Evolutionary conservation across 92 coral and sea anemone genomes (phyloP).

Genomic region (Metridium senile): DNA sequence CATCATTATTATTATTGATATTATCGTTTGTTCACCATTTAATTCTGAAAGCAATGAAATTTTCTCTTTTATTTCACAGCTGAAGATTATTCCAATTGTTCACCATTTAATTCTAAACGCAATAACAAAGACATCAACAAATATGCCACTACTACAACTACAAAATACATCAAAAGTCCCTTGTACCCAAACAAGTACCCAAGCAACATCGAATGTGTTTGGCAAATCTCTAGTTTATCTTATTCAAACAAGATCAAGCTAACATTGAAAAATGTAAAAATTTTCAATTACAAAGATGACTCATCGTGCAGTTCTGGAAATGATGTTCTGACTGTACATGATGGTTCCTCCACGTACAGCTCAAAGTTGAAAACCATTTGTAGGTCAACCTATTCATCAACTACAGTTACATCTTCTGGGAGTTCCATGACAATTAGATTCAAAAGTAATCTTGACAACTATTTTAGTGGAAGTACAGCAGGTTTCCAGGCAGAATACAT

Average conservation of each 20-base stretch:
- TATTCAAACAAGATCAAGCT: neutral
- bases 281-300: neutral
- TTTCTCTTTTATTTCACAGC: neutral
- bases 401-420: constrained; percentile 16
- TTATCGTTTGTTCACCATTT: no score
- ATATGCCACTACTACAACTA: neutral
- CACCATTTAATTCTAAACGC: constrained; percentile 8
- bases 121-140: constrained; percentile 12
- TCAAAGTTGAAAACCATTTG: neutral
- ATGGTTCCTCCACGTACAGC: neutral
- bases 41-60: no score
- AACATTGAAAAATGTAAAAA: neutral
- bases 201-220: constrained; percentile 28
- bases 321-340: constrained; percentile 8
- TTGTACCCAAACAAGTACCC: constrained; percentile 30
- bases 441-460: constrained; percentile 21
- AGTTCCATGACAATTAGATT: constrained; percentile 37
- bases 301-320: neutral
- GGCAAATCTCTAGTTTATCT: constrained; percentile 18
- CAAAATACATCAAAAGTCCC: constrained; percentile 20
- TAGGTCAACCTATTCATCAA: neutral
- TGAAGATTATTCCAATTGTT: constrained; percentile 6
- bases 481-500: neutral
- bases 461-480: neutral
- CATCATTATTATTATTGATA: no score